phyloP scores from a whole-genome alignment of 2,888 invertebrate species.

The Pollenia griseotomentosa region DNA sequence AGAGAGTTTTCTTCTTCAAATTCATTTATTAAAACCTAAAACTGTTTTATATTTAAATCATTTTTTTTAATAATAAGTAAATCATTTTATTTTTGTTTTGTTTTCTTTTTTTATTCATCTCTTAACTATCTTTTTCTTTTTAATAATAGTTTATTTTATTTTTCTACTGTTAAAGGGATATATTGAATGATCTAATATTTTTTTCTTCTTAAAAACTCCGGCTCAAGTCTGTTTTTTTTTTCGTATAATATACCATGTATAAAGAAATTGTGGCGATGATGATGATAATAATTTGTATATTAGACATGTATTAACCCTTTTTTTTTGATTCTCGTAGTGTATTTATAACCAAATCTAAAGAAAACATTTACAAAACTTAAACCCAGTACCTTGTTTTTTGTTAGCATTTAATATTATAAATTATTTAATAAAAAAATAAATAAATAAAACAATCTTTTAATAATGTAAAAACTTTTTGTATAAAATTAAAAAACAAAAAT shows the following conservation, averaged over 20 bases:
- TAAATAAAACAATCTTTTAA: conserved; percentile 28
- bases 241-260: conserved; percentile 26
- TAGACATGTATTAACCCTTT: conserved; percentile 67
- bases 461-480: conserved; percentile 52
- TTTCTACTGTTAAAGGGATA: conserved; percentile 30
- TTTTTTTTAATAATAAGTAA: conserved; percentile 14
- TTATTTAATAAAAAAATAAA: conserved; percentile 67
- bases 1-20: neutral
- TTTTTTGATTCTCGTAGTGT: conserved; percentile 66
- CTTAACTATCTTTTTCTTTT: neutral
- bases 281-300: conserved; percentile 56
- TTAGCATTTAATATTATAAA: conserved; percentile 73
- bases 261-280: neutral
- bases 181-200: neutral
- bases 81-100: conserved; percentile 4
- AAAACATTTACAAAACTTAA: conserved; percentile 79
- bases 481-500: conserved; percentile 37
- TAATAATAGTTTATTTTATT: neutral
- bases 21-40: no score
- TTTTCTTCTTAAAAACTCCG: conserved; percentile 24
- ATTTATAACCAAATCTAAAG: conserved; percentile 69
- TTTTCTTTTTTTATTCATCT: neutral
- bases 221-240: conserved; percentile 49
- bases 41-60: neutral
- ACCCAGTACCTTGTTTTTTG: conserved; percentile 83